Conservation (phyloP, 2,113 vertebrate genomes). For the Lichenostomus cassidix region DNA sequence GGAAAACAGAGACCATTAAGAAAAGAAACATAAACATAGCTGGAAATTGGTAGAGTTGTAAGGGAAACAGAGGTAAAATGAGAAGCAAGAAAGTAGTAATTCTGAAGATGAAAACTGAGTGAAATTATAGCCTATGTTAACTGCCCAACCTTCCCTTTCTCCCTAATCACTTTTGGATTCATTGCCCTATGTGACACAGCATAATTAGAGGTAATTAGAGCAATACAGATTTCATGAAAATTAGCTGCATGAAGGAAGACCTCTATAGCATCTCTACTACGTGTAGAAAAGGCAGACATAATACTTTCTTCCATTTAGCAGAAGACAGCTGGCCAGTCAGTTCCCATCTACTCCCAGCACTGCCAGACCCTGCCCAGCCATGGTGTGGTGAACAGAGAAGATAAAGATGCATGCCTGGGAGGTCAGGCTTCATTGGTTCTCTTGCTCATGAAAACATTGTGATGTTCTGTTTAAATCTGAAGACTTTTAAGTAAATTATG, state of each 20-base stretch:
- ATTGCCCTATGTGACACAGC: background rate
- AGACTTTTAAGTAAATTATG: background rate
- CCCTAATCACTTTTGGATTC: slow-evolving; percentile 2
- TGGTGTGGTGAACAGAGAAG: background rate
- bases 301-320: background rate
- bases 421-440: background rate
- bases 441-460: background rate
- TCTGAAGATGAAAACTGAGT: background rate
- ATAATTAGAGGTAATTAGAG: slow-evolving; percentile 33
- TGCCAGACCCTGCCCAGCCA: background rate
- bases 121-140: background rate
- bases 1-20: background rate
- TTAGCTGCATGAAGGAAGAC: background rate
- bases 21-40: background rate
- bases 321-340: background rate
- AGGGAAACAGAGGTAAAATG: background rate
- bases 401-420: background rate
- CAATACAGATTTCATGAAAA: background rate
- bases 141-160: background rate
- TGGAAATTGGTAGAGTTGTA: background rate
- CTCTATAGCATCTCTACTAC: background rate
- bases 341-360: background rate
- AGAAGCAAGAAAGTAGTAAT: background rate
- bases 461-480: background rate
- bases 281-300: background rate